These are phyloP conservation scores for Melitaea cinxia DNA, from an alignment of 1,140 invertebrate genomes.

Conservation along the genomic window DNA sequence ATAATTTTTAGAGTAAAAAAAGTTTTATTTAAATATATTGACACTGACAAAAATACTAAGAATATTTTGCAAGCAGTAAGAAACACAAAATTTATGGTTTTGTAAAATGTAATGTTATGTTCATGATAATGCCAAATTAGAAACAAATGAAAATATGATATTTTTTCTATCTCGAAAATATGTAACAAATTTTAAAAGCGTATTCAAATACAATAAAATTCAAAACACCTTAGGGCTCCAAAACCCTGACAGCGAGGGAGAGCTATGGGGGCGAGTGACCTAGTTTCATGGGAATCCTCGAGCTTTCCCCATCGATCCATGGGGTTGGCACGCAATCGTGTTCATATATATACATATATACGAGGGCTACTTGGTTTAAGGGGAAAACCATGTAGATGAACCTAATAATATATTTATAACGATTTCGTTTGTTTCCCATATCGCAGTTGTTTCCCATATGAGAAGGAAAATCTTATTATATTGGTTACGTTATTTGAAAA, in stretches of 20 bases:
- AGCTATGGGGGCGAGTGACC: constrained; percentile 62
- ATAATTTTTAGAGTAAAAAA: too few relatives aligned
- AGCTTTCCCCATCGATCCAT: constrained; percentile 68
- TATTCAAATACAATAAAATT: constrained; percentile 40
- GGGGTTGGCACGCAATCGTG: constrained; percentile 43
- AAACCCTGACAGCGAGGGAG: constrained; percentile 58
- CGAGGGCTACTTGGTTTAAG: constrained; percentile 29
- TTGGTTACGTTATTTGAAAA: too few relatives aligned
- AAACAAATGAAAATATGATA: too few relatives aligned
- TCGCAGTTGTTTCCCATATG: too few relatives aligned
- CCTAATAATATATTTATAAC: constrained; percentile 30
- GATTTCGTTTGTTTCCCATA: constrained; percentile 8
- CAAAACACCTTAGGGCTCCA: constrained; percentile 47
- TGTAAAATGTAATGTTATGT: too few relatives aligned
- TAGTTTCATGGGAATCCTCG: constrained; percentile 60
- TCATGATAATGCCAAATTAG: too few relatives aligned
- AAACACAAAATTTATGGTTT: too few relatives aligned
- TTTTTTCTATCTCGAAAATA: not conserved
- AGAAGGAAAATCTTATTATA: too few relatives aligned
- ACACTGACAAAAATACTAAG: too few relatives aligned
- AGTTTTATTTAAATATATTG: too few relatives aligned
- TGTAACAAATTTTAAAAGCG: constrained; percentile 14
- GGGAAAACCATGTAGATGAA: constrained; percentile 24
- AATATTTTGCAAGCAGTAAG: too few relatives aligned
- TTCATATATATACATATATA: constrained; percentile 24